Base-by-base conservation (phyloP, 2,888 invertebrate genomes). In the Coelinius sp. region DNA sequence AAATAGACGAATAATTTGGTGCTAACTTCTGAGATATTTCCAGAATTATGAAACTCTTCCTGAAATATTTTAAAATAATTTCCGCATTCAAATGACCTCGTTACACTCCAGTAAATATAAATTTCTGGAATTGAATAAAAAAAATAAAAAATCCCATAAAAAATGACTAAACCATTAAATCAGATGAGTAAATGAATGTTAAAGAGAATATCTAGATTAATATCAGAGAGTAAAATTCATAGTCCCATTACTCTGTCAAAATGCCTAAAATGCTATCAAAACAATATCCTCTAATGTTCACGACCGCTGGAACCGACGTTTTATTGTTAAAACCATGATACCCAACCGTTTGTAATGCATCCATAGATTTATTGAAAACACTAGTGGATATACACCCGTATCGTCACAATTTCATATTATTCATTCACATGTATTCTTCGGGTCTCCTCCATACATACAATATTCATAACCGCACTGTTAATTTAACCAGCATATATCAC, bases 401-500 rank as follows among this genome's bases (percentile, higher is more conserved):
- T 22, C 12, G 14, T 24, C 35, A 27, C 56, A 68, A 1, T 0
- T 44, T 22, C 27, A 35, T 70, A 10, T 27, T 38, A 52, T 41
- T 1, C 3, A 62, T 46, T 56, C 25, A 22, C 63, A 44, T 25
- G 8, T 53, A 53, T 53, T 53, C 53, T 53, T 53, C 27, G 25
- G 25, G 1, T 25, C 53, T 1, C 53, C 53, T 1, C 53, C 25
- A 25, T 22, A 12, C 53, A 53, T 53, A 24, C 53, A 53, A 53
- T 25, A 53, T 53, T 53, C 53, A 53, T 25, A 53, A 53, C 53
- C 53, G 14, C 53, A 25, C 25, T 53, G n/a, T 24, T 53, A 53
- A 53, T 53, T 53, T 53, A 53, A 53, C 53, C 53, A 53, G 24
- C 53, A 53, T 53, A 12, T 12, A 53, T 53, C 53, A 53, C 27